phyloP scores from a whole-genome alignment of 2,888 invertebrate species.

The Cephus spinipes region DNA sequence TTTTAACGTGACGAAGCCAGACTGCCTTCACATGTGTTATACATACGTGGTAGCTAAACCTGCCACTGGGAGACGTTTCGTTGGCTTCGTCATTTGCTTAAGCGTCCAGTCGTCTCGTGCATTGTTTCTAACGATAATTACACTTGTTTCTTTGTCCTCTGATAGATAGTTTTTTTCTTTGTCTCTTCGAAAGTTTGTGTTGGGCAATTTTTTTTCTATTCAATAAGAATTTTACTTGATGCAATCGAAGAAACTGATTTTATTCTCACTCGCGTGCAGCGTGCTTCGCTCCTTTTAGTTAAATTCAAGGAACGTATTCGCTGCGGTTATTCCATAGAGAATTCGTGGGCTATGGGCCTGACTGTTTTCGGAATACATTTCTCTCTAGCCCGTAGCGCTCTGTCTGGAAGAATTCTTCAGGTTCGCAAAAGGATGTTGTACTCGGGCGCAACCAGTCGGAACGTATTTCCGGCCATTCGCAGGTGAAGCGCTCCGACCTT shows the following conservation, averaged over 20 bases:
- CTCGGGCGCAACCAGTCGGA: conserved; percentile 3
- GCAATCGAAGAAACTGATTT: neutral
- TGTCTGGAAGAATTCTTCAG: neutral
- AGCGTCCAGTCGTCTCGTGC: neutral
- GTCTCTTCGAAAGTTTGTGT: neutral
- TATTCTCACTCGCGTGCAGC: too few relatives aligned
- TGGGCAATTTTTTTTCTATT: neutral
- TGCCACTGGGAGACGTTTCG: neutral
- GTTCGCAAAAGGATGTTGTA: conserved; percentile 5
- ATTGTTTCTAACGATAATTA: neutral
- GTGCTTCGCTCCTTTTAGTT: neutral
- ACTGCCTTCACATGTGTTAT: neutral
- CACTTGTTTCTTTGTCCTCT: neutral
- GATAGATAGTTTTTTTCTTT: neutral
- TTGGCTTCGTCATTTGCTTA: neutral
- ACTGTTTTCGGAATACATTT: neutral
- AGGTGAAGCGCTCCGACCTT: neutral
- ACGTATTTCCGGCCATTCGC: conserved; percentile 2
- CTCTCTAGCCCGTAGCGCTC: neutral
- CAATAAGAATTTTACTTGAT: neutral
- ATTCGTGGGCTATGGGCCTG: neutral
- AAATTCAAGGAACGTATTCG: neutral
- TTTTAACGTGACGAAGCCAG: neutral
- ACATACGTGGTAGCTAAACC: neutral
- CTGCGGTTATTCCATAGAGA: too few relatives aligned